phyloP scores from a whole-genome alignment of 2,888 invertebrate species.

The Scrobipalpa costella region DNA sequence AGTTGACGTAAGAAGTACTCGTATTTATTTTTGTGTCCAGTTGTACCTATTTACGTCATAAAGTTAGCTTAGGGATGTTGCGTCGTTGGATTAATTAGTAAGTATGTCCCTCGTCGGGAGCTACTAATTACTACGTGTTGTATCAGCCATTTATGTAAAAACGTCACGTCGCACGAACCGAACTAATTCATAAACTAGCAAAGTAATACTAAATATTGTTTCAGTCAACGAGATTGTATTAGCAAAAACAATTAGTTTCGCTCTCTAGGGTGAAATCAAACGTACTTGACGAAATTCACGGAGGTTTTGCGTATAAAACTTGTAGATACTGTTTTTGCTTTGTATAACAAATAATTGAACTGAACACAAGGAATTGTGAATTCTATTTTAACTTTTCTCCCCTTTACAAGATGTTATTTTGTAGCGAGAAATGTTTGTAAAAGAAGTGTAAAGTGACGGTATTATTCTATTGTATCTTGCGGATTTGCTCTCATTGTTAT shows the following conservation, averaged over 20 bases:
- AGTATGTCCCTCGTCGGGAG: constrained; percentile 9
- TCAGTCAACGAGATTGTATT: not conserved
- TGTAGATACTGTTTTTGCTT: not conserved
- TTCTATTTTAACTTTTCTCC: too few species aligned
- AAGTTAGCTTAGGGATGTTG: constrained; percentile 5
- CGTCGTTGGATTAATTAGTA: constrained; percentile 3
- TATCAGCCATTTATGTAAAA: constrained; percentile 6
- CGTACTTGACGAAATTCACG: not conserved
- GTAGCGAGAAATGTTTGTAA: too few species aligned
- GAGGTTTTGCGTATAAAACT: constrained; percentile 10
- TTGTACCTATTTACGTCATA: not conserved
- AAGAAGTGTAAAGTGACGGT: too few species aligned
- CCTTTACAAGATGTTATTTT: too few species aligned
- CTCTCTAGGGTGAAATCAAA: not conserved
- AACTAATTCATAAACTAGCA: too few species aligned
- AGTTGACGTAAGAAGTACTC: not conserved
- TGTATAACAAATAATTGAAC: not conserved
- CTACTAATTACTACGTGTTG: constrained; percentile 19
- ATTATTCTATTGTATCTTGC: too few species aligned
- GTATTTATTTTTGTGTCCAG: not conserved
- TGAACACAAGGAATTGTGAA: too few species aligned
- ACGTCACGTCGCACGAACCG: not conserved
- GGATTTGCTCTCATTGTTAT: too few species aligned
- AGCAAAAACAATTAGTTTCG: constrained; percentile 3
- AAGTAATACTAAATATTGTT: too few species aligned